phyloP scores from a whole-genome alignment of 2,797 vertebrate species.

The Propithecus deckenii region DNA sequence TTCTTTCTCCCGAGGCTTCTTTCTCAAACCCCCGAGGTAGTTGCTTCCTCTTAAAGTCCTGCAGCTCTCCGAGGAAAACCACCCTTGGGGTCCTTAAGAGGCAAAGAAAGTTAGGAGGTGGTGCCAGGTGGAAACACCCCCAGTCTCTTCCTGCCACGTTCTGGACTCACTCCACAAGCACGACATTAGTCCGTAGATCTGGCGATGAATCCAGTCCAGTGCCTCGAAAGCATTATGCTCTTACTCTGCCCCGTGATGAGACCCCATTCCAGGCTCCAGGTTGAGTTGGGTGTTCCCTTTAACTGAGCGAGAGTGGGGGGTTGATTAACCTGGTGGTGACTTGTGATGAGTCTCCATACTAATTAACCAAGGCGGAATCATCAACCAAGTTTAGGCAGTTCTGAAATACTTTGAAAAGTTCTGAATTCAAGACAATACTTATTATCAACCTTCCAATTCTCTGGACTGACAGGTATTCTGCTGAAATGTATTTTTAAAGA shows the following conservation, averaged over 20 bases:
- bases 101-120: slow-evolving; percentile 15
- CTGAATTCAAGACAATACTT: neutral
- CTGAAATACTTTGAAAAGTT: slow-evolving; percentile 57
- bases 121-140: neutral
- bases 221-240: neutral
- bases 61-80: neutral
- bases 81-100: neutral
- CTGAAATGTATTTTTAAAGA: neutral
- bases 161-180: neutral
- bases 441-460: neutral
- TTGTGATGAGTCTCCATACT: neutral
- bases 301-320: neutral
- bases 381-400: neutral
- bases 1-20: neutral
- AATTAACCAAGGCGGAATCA: slow-evolving; percentile 53
- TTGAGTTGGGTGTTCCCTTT: neutral
- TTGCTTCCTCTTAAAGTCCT: neutral
- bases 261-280: neutral
- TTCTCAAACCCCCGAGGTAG: neutral
- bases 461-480: neutral
- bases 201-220: neutral
- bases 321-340: slow-evolving; percentile 15
- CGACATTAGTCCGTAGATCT: neutral
- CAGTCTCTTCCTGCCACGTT: neutral
- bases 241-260: neutral